Evolutionary conservation across 92 coral and sea anemone genomes (phyloP).

Genomic region (Blastomussa wellsi): DNA sequence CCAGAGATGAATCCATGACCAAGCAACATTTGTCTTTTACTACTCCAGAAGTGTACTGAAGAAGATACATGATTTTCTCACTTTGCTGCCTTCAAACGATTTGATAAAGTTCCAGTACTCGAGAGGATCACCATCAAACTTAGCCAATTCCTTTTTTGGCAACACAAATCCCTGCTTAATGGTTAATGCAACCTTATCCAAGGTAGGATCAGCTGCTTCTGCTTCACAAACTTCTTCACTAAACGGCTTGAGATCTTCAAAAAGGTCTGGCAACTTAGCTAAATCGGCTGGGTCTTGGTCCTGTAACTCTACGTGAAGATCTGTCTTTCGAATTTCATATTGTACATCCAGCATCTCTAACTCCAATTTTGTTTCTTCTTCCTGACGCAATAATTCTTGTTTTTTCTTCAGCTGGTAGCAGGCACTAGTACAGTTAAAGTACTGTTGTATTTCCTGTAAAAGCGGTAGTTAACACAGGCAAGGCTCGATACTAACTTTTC

Average conservation of each 20-base stretch:
- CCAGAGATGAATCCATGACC: no score
- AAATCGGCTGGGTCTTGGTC: background rate
- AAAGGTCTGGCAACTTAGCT: background rate
- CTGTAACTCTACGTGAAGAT: background rate
- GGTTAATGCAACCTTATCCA: slow-evolving; percentile 5
- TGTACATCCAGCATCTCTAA: slow-evolving; percentile 8
- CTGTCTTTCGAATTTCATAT: background rate
- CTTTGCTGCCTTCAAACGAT: no score
- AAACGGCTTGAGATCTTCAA: background rate
- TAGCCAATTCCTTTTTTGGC: background rate
- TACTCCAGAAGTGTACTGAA: no score
- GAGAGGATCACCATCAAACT: no score
- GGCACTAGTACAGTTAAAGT: no score
- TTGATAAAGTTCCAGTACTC: no score
- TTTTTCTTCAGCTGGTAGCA: slow-evolving; percentile 5
- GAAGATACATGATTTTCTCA: no score
- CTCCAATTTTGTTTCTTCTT: no score
- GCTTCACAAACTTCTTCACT: background rate
- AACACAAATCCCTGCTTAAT: slow-evolving; percentile 18
- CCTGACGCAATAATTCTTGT: background rate
- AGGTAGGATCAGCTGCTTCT: background rate
- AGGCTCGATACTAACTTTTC: no score
- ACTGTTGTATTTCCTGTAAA: no score
- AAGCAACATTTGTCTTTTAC: no score
- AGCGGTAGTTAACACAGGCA: no score